These are phyloP conservation scores for Phenganax subtilis DNA, from an alignment of 92 coral and sea anemone genomes.

Conservation along the genomic window DNA sequence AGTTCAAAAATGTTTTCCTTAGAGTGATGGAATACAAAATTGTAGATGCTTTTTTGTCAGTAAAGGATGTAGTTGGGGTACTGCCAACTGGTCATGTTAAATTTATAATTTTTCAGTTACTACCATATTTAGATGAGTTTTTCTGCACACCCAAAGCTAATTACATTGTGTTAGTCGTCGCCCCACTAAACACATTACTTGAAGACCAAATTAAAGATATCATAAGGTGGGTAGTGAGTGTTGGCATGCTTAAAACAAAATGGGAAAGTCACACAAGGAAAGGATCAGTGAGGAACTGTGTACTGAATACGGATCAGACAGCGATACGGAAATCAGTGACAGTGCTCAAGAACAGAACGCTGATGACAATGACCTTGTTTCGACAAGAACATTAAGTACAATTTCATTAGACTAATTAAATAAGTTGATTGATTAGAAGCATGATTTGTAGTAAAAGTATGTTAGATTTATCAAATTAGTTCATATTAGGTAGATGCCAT, in stretches of 20 bases:
- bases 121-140: conserved; percentile 41
- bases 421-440: too few species aligned
- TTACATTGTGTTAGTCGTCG: conserved; percentile 39
- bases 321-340: too few species aligned
- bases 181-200: conserved; percentile 29
- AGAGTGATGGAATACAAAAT: conserved; percentile 41
- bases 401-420: too few species aligned
- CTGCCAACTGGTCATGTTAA: conserved; percentile 54
- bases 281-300: too few species aligned
- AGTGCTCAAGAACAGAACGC: too few species aligned
- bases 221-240: conserved; percentile 23
- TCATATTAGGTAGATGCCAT: too few species aligned
- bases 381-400: too few species aligned
- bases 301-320: too few species aligned
- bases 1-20: conserved; percentile 31
- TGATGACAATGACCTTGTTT: too few species aligned
- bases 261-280: conserved; percentile 8
- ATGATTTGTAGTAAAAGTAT: too few species aligned
- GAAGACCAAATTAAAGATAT: conserved; percentile 39
- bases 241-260: conserved; percentile 24
- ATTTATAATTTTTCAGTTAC: conserved; percentile 43
- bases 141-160: conserved; percentile 5
- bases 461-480: too few species aligned
- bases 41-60: conserved; percentile 39
- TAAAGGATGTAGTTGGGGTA: conserved; percentile 42